Conservation (phyloP, 2,113 vertebrate species). For the Columba janthina region DNA sequence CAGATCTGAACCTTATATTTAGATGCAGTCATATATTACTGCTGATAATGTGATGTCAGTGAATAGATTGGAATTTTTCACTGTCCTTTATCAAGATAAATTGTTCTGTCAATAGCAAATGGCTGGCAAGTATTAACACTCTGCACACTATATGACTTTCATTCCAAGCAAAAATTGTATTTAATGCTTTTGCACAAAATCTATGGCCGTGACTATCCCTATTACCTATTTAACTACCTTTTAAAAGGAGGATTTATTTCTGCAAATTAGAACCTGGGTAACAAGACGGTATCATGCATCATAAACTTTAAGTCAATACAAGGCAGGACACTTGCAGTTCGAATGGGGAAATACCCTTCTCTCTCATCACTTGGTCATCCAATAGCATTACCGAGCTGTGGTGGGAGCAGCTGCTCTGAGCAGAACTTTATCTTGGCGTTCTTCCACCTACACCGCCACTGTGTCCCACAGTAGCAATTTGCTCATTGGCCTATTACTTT, state of each 20-base stretch:
- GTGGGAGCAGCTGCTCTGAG: slow-evolving; percentile 83
- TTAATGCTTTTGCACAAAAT: slow-evolving; percentile 90
- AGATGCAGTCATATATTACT: slow-evolving; percentile 91
- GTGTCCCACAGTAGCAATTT: slow-evolving; percentile 90
- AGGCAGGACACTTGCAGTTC: slow-evolving; percentile 78
- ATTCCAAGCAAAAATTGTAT: slow-evolving; percentile 87
- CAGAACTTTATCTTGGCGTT: slow-evolving; percentile 87
- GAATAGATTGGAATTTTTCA: slow-evolving; percentile 95
- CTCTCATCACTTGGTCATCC: slow-evolving; percentile 71
- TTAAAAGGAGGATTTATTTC: slow-evolving; percentile 95
- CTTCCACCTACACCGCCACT: slow-evolving; percentile 73
- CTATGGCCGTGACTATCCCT: slow-evolving; percentile 85
- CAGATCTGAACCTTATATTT: slow-evolving; percentile 86
- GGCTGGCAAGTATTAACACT: slow-evolving; percentile 86
- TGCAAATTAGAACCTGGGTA: slow-evolving; percentile 91
- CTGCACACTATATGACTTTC: slow-evolving; percentile 85
- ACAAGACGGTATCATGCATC: slow-evolving; percentile 91
- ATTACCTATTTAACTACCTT: slow-evolving; percentile 95
- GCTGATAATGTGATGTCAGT: slow-evolving; percentile 92
- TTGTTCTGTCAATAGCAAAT: slow-evolving; percentile 93
- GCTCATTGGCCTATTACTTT: slow-evolving; percentile 94
- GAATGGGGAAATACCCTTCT: slow-evolving; percentile 78
- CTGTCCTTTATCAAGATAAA: slow-evolving; percentile 96
- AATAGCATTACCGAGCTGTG: slow-evolving; percentile 61
- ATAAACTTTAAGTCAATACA: slow-evolving; percentile 97